A percentile compares a stretch with the other conserved stretches of the same genome.
phyloP scores from a whole-genome alignment of 2,888 invertebrate species.

The Chaetoderma sp. region DNA sequence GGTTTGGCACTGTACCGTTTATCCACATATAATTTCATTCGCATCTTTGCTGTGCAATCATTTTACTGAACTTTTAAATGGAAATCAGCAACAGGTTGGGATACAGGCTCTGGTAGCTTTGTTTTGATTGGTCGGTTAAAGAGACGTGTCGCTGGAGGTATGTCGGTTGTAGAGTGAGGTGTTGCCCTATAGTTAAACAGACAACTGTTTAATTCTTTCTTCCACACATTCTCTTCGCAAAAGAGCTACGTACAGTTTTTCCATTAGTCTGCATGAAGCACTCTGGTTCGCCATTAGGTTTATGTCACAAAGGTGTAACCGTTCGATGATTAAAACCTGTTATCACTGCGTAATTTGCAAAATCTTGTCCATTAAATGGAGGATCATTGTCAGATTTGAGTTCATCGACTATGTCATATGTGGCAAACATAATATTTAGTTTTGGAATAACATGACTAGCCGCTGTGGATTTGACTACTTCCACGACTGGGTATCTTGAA shows the following conservation, averaged over 20 bases:
- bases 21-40: not conserved
- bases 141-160: not conserved
- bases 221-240: conserved; percentile 16
- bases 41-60: not conserved
- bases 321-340: conserved; percentile 2
- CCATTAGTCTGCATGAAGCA: conserved; percentile 3
- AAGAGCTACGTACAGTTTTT: conserved; percentile 8
- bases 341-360: not conserved
- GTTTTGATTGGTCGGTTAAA: not conserved
- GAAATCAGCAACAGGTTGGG: not conserved
- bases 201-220: conserved; percentile 20
- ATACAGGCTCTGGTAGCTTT: not conserved
- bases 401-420: conserved; percentile 12
- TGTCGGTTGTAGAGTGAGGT: conserved; percentile 10
- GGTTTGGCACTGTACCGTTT: not conserved
- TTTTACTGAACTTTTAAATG: not conserved
- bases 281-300: conserved; percentile 14
- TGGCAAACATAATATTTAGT: conserved; percentile 24
- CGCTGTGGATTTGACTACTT: conserved; percentile 8
- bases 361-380: conserved; percentile 11
- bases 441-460: conserved; percentile 12
- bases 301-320: conserved; percentile 12
- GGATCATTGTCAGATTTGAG: conserved; percentile 20
- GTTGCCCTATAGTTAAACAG: conserved; percentile 17
- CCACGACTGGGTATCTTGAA: conserved; percentile 18